Conservation (phyloP, 2,888 invertebrate genomes). For the Lydus trimaculatus region DNA sequence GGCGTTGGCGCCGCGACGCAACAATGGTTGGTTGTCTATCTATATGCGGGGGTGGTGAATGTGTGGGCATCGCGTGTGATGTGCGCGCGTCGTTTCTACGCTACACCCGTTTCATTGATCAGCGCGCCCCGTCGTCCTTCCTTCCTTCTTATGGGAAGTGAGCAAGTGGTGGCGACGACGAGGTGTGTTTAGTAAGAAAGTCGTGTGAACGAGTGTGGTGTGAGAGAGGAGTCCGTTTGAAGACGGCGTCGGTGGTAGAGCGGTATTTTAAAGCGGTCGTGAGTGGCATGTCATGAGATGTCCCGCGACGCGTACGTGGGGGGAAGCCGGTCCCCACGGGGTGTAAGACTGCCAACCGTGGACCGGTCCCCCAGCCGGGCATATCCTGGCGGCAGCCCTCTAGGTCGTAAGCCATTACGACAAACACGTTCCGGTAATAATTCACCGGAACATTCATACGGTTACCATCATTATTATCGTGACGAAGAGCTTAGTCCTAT, state of each 20-base stretch:
- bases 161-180: slow-evolving; percentile 32
- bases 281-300: slow-evolving; percentile 62
- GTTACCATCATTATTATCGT: slow-evolving; percentile 71
- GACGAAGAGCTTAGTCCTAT: slow-evolving; percentile 88
- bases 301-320: slow-evolving; percentile 70
- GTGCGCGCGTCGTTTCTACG: slow-evolving; percentile 55
- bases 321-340: slow-evolving; percentile 73
- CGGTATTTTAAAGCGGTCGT: slow-evolving; percentile 48
- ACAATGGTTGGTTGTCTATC: slow-evolving; percentile 1
- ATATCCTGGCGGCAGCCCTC: slow-evolving; percentile 70
- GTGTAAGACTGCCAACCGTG: slow-evolving; percentile 83
- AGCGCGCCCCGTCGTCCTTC: slow-evolving; percentile 44
- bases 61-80: slow-evolving; percentile 51
- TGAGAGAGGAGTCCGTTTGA: slow-evolving; percentile 22
- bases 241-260: background rate
- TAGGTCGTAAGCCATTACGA: slow-evolving; percentile 57
- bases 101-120: slow-evolving; percentile 63
- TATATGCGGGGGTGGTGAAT: slow-evolving; percentile 37
- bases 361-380: slow-evolving; percentile 88
- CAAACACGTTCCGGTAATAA: slow-evolving; percentile 67
- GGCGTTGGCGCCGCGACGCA: background rate
- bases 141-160: slow-evolving; percentile 28
- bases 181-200: slow-evolving; percentile 37
- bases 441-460: slow-evolving; percentile 64
- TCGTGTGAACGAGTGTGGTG: slow-evolving; percentile 46